These are phyloP conservation scores for Autographa gamma DNA, from an alignment of 2,888 invertebrate genomes.

Conservation along the genomic window DNA sequence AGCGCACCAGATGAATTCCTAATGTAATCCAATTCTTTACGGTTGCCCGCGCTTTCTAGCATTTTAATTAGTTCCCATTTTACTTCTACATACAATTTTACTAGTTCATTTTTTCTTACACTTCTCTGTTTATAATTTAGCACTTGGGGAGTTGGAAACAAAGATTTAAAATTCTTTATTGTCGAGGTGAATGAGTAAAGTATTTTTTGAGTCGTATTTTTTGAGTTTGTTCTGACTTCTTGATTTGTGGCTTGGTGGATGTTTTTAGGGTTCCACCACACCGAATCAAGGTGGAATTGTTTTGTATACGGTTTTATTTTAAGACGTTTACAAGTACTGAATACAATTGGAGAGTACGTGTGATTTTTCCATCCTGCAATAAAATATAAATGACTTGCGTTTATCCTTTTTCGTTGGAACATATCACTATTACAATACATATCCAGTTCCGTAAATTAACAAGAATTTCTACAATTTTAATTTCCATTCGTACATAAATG, in stretches of 20 bases:
- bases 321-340: no score
- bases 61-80: constrained; percentile 57
- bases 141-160: constrained; percentile 24
- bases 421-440: no score
- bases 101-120: constrained; percentile 36
- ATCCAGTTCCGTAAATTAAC: not conserved
- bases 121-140: constrained; percentile 36
- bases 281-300: not conserved
- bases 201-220: constrained; percentile 20
- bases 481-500: constrained; percentile 4
- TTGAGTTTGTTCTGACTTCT: constrained; percentile 8
- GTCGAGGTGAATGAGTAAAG: constrained; percentile 22
- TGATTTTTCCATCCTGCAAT: no score
- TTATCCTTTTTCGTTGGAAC: no score
- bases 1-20: constrained; percentile 35
- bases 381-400: not conserved
- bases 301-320: not conserved
- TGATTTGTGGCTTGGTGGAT: constrained; percentile 13
- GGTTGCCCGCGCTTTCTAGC: constrained; percentile 27
- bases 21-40: constrained; percentile 56
- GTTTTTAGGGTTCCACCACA: not conserved
- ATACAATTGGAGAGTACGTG: no score
- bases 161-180: constrained; percentile 32
- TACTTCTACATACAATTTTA: constrained; percentile 49
- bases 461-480: constrained; percentile 9